phyloP scores from a whole-genome alignment of 2,797 vertebrate species.

The Darevskia mixta region DNA sequence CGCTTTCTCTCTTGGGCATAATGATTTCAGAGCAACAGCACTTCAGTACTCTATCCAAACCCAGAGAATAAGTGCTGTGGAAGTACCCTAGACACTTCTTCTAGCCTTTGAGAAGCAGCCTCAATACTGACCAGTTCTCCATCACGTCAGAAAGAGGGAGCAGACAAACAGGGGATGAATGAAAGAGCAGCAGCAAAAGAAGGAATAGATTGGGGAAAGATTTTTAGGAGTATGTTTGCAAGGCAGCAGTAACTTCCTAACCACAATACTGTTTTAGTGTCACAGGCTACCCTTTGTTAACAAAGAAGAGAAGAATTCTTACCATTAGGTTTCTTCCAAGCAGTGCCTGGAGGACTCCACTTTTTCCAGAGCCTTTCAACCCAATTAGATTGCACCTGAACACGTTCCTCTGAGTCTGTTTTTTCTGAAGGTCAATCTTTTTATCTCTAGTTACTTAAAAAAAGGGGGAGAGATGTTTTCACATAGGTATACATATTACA shows the following conservation, averaged over 20 bases:
- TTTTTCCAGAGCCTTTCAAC: slow-evolving; percentile 89
- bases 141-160: background rate
- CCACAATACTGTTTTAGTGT: background rate
- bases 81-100: too few relatives aligned
- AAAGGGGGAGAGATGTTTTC: slow-evolving; percentile 3
- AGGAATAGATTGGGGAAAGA: background rate
- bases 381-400: slow-evolving; percentile 96
- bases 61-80: background rate
- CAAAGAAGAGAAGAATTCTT: slow-evolving; percentile 57
- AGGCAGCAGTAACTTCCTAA: background rate
- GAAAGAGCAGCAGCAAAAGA: background rate
- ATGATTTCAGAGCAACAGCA: background rate
- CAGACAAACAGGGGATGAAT: background rate
- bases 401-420: slow-evolving; percentile 96
- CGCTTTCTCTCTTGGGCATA: background rate
- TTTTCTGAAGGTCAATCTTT: slow-evolving; percentile 97
- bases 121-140: background rate
- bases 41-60: background rate
- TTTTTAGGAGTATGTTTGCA: background rate
- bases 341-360: slow-evolving; percentile 92
- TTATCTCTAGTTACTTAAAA: slow-evolving; percentile 94
- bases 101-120: background rate
- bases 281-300: background rate
- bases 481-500: background rate
- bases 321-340: slow-evolving; percentile 92